phyloP scores from a whole-genome alignment of 1,140 invertebrate genomes.

The Eupeodes corollae region DNA sequence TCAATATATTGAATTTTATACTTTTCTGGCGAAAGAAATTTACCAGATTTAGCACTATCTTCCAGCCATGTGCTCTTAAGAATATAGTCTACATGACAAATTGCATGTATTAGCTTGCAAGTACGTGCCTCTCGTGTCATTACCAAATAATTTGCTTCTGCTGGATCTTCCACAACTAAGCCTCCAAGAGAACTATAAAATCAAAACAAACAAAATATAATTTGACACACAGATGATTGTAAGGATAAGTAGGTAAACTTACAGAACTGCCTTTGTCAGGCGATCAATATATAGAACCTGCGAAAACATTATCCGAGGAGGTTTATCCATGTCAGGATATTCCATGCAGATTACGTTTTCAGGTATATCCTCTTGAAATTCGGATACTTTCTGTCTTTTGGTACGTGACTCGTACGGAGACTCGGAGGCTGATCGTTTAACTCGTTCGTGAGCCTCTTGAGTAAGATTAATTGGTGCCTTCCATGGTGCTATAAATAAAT shows the following conservation, averaged over 20 bases:
- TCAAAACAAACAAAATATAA: constrained; percentile 1
- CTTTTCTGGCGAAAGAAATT: constrained; percentile 63
- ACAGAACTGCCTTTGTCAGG: constrained; percentile 32
- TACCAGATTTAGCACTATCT: constrained; percentile 61
- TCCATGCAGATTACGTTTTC: constrained; percentile 29
- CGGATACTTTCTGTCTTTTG: constrained; percentile 42
- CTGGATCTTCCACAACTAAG: constrained; percentile 52
- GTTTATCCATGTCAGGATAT: constrained; percentile 40
- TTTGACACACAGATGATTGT: not conserved
- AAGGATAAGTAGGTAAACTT: constrained; percentile 8
- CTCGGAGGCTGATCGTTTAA: constrained; percentile 49
- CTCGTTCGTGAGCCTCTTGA: constrained; percentile 71
- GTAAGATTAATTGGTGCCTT: constrained; percentile 81
- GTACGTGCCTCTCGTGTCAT: constrained; percentile 67
- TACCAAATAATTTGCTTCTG: constrained; percentile 78
- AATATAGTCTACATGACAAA: constrained; percentile 65
- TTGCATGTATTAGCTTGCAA: constrained; percentile 71
- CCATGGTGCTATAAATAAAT: constrained; percentile 60
- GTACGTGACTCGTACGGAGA: constrained; percentile 39
- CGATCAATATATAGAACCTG: constrained; percentile 33
- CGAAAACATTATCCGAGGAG: constrained; percentile 48
- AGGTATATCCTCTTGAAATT: constrained; percentile 27
- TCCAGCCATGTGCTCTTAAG: constrained; percentile 72
- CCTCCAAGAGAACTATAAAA: constrained; percentile 69
- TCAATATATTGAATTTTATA: constrained; percentile 59